phyloP scores from a whole-genome alignment of 2,113 vertebrate genomes.

The Acrocephalus kingi region DNA sequence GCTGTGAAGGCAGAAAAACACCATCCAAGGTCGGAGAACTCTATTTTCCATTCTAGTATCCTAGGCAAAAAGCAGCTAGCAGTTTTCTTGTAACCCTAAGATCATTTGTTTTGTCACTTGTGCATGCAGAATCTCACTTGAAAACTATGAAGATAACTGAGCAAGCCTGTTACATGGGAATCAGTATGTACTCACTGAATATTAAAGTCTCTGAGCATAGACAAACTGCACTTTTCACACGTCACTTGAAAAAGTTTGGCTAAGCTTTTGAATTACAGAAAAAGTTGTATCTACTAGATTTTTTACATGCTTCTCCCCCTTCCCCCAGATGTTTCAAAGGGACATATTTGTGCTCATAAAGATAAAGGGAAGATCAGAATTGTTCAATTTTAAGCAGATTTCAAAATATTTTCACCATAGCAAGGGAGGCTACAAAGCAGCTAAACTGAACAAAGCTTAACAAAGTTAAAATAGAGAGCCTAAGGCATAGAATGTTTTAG shows the following conservation, averaged over 20 bases:
- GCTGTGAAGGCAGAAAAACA: background rate
- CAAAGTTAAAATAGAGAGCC: background rate
- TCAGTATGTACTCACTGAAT: background rate
- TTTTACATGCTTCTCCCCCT: too few species aligned
- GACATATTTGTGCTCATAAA: background rate
- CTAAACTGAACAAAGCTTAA: background rate
- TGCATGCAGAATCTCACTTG: background rate
- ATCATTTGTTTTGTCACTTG: background rate
- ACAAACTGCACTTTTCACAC: background rate
- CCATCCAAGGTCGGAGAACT: background rate
- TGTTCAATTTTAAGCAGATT: background rate
- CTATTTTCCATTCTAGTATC: background rate
- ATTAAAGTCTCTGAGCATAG: background rate
- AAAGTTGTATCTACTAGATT: background rate
- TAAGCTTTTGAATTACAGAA: background rate
- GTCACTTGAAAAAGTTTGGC: background rate
- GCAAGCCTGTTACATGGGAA: background rate
- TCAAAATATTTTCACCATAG: background rate
- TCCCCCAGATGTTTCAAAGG: background rate
- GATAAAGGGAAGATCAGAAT: background rate
- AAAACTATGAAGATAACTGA: background rate
- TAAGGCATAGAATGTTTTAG: background rate
- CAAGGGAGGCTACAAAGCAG: background rate
- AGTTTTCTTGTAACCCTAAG: background rate
- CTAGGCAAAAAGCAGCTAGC: background rate